Evolutionary conservation across 2,888 invertebrate species (phyloP).

Genomic region (Thyatira batis): DNA sequence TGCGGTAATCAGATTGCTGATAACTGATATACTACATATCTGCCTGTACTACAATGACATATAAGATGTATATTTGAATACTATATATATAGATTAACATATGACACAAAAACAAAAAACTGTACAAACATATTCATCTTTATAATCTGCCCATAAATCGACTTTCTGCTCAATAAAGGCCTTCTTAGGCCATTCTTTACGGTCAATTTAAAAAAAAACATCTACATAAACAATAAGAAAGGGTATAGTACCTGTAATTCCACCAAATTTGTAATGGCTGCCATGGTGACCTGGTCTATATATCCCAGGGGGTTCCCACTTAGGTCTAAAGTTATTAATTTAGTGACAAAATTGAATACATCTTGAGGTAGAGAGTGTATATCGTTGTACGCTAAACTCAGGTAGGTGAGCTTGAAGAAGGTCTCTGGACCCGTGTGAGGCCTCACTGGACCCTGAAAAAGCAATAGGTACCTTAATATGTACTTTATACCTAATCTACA

Average conservation of each 20-base stretch:
- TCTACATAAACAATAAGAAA: not conserved
- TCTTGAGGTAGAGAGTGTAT: slow-evolving; percentile 84
- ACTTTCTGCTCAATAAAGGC: too few species aligned
- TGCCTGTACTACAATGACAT: too few species aligned
- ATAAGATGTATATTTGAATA: too few species aligned
- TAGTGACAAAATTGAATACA: slow-evolving; percentile 85
- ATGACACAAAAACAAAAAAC: too few species aligned
- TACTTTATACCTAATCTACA: not conserved
- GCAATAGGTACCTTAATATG: not conserved
- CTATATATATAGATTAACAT: too few species aligned
- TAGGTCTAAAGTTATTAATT: slow-evolving; percentile 84
- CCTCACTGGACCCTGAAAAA: slow-evolving; percentile 75
- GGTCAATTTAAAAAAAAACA: not conserved
- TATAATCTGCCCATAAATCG: too few species aligned
- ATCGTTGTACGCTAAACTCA: slow-evolving; percentile 85
- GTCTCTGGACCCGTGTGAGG: slow-evolving; percentile 66
- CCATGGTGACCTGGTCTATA: slow-evolving; percentile 82
- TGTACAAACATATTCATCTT: too few species aligned
- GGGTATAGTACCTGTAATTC: slow-evolving; percentile 50
- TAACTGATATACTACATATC: too few species aligned
- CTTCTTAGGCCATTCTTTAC: too few species aligned
- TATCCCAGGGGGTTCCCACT: slow-evolving; percentile 86
- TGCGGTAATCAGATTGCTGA: too few species aligned
- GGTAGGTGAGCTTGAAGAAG: slow-evolving; percentile 71
- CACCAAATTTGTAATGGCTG: slow-evolving; percentile 83